A percentile compares a stretch with the other conserved stretches of the same genome.
Conservation (phyloP, 2,888 invertebrate species). For the Oithona nana region DNA sequence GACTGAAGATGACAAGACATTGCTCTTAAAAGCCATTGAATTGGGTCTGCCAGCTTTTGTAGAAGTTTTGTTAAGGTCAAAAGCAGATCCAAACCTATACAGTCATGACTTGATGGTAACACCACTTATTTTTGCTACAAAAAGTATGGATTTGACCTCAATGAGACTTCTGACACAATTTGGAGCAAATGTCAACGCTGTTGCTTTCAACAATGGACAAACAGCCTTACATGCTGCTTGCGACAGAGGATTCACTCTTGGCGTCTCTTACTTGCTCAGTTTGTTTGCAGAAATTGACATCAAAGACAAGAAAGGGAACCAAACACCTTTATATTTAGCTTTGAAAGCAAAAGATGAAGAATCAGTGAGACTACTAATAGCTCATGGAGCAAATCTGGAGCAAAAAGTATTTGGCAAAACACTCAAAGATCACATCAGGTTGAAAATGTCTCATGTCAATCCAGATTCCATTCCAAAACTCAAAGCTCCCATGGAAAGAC, state of each 20-base stretch:
- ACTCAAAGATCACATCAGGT: background rate
- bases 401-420: background rate
- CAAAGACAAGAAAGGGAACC: conserved; percentile 8
- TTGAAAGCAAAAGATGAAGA: background rate
- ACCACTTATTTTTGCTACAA: conserved; percentile 1
- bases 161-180: background rate
- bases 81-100: conserved; percentile 8
- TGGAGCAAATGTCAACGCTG: background rate
- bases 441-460: background rate
- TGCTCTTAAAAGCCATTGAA: background rate
- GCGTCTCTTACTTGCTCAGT: background rate
- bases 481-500: background rate
- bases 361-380: background rate
- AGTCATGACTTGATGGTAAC: background rate
- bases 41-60: background rate
- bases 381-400: background rate
- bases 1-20: background rate
- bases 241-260: background rate
- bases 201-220: background rate
- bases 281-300: background rate
- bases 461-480: background rate
- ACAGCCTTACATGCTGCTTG: background rate
- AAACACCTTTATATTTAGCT: conserved; percentile 10
- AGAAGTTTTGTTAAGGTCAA: background rate
- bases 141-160: background rate